Percentiles rank a stretch among this genome's conserved stretches.
Conservation (phyloP, 2,113 vertebrate genomes). For the Camarhynchus parvulus region DNA sequence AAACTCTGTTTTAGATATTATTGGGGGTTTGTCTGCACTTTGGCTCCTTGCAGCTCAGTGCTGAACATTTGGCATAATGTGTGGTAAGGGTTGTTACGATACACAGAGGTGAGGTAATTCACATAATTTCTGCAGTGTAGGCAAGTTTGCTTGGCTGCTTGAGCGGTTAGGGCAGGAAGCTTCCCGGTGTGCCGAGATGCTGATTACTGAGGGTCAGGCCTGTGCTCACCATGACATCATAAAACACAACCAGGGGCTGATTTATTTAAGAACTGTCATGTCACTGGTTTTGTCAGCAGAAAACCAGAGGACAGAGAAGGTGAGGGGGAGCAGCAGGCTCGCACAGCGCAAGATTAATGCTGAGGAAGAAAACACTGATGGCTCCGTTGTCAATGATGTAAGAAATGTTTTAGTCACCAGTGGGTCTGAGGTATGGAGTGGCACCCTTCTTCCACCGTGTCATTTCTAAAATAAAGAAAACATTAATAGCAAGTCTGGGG, state of each 20-base stretch:
- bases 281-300: conserved; percentile 38
- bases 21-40: conserved; percentile 38
- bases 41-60: conserved; percentile 36
- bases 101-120: conserved; percentile 76
- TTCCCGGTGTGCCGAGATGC: conserved; percentile 45
- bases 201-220: conserved; percentile 65
- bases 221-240: conserved; percentile 63
- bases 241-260: conserved; percentile 13
- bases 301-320: neutral
- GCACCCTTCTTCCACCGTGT: fast-evolving
- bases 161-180: conserved; percentile 53
- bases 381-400: neutral
- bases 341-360: fast-evolving
- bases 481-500: neutral
- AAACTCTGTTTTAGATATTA: conserved; percentile 73
- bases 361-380: neutral
- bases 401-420: neutral
- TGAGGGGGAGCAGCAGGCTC: neutral
- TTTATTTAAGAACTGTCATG: conserved; percentile 57
- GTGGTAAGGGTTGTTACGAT: conserved; percentile 66
- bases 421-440: neutral
- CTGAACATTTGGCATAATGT: conserved; percentile 69
- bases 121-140: conserved; percentile 64
- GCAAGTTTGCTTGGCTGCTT: conserved; percentile 57
- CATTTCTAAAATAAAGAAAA: neutral